These are phyloP conservation scores for Myotis vivesi DNA, from an alignment of 2,797 vertebrate species.

Conservation along the genomic window DNA sequence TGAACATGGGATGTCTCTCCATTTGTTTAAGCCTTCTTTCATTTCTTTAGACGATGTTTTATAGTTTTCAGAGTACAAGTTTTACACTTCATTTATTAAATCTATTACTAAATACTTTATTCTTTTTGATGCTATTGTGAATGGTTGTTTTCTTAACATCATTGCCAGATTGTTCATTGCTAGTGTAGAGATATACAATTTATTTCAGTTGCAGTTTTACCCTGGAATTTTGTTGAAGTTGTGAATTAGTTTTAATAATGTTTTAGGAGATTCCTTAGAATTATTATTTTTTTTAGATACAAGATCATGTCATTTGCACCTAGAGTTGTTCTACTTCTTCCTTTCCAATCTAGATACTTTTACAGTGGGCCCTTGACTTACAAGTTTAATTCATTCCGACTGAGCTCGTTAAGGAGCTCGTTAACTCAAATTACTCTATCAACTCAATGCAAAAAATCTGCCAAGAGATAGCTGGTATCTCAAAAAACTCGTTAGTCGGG, in stretches of 20 bases:
- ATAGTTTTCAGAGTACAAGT: background rate
- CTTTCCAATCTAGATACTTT: background rate
- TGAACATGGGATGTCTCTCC: background rate
- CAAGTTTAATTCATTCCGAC: too few species aligned
- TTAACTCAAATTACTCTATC: too few species aligned
- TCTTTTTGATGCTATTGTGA: background rate
- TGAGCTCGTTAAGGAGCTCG: too few species aligned
- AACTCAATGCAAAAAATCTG: too few species aligned
- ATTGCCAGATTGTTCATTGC: background rate
- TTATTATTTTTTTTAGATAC: background rate
- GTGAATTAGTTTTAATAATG: background rate
- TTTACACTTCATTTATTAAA: background rate
- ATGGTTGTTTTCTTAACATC: background rate
- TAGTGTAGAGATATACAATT: background rate
- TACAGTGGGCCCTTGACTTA: background rate
- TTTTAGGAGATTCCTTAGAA: background rate
- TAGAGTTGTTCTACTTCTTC: background rate
- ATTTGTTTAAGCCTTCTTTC: background rate
- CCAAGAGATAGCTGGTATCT: too few species aligned
- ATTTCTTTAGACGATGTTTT: background rate
- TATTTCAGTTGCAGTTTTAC: background rate
- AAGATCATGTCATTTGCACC: background rate
- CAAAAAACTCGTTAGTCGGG: too few species aligned
- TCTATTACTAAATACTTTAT: background rate
- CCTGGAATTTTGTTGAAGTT: background rate